Evolutionary conservation across 2,888 invertebrate genomes (phyloP).

Genomic region (Nomada ferruginata): DNA sequence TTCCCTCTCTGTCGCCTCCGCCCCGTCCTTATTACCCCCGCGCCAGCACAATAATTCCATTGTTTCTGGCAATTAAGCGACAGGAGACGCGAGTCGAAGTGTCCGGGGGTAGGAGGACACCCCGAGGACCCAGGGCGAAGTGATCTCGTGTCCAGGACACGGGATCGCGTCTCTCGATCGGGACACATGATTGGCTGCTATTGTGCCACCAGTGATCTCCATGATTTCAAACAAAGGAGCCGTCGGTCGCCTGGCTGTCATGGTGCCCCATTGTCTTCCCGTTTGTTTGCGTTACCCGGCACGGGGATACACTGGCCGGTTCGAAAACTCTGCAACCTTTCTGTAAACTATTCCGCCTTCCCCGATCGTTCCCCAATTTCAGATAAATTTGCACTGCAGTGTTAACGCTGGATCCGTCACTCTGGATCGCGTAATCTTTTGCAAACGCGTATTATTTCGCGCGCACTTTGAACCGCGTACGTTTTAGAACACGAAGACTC

Average conservation of each 20-base stretch:
- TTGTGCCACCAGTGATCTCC: slow-evolving; percentile 71
- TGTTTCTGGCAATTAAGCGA: slow-evolving; percentile 72
- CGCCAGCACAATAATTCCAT: slow-evolving; percentile 66
- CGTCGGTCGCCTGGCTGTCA: slow-evolving; percentile 64
- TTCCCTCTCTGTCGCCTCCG: no score
- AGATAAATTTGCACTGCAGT: no score
- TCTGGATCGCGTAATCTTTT: no score
- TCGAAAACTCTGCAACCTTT: not conserved
- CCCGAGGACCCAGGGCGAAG: slow-evolving; percentile 52
- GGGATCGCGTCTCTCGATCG: slow-evolving; percentile 67
- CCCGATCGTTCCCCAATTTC: not conserved
- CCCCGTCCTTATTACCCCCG: slow-evolving; percentile 35
- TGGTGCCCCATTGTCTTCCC: slow-evolving; percentile 73
- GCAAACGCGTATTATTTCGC: no score
- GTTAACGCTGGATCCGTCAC: no score
- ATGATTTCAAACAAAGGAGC: slow-evolving; percentile 72
- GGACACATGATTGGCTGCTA: slow-evolving; percentile 74
- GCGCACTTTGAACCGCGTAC: no score
- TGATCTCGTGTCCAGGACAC: slow-evolving; percentile 45
- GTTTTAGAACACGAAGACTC: no score
- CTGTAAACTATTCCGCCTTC: not conserved
- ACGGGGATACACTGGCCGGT: slow-evolving; percentile 25
- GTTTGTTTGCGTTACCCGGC: slow-evolving; percentile 70
- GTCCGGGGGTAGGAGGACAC: slow-evolving; percentile 3
- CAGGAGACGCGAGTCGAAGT: slow-evolving; percentile 48